Conservation (phyloP, 2,113 vertebrate genomes). For the Procavia capensis region DNA sequence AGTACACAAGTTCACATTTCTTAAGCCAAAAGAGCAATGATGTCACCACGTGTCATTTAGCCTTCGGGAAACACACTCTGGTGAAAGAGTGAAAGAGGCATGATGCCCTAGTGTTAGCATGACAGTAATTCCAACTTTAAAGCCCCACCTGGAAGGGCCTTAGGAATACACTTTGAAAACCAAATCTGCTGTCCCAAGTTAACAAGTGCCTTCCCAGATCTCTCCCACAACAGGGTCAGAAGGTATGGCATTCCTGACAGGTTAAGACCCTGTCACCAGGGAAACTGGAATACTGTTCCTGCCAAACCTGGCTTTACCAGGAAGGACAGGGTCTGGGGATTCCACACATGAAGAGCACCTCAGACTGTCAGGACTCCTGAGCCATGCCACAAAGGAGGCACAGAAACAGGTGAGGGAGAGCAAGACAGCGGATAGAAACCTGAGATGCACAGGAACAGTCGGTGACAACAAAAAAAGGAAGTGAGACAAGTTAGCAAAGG, state of each 20-base stretch:
- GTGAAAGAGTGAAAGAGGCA: background rate
- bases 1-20: background rate
- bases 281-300: background rate
- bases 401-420: background rate
- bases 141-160: background rate
- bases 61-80: background rate
- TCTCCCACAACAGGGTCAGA: slow-evolving; percentile 1
- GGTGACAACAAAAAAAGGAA: background rate
- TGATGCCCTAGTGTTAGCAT: background rate
- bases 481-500: background rate
- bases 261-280: slow-evolving; percentile 41
- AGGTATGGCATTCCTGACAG: background rate
- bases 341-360: background rate
- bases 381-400: background rate
- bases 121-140: background rate
- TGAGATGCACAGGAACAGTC: background rate
- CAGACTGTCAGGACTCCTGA: background rate
- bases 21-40: background rate
- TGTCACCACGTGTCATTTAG: background rate
- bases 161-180: background rate
- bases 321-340: slow-evolving; percentile 30
- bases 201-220: background rate
- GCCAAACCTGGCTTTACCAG: slow-evolving; percentile 15
- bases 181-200: slow-evolving; percentile 9
- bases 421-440: background rate